These are phyloP conservation scores for Macquaria ambigua DNA, from an alignment of 2,113 vertebrate species.

Conservation along the genomic window DNA sequence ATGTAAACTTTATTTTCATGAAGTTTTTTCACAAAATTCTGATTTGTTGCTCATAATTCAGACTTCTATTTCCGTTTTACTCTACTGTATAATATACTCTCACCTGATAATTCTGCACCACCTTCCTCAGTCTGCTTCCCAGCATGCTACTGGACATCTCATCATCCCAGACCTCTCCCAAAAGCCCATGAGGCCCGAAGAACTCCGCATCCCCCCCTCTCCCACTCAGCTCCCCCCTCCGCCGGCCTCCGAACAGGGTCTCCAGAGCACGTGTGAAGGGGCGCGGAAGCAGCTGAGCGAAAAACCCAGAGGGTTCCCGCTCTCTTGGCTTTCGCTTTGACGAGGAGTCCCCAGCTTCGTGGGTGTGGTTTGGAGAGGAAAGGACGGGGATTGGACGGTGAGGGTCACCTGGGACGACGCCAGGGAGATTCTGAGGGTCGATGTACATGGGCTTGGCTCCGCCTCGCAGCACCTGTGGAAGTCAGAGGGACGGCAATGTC, in stretches of 20 bases:
- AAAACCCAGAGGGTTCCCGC: constrained; percentile 59
- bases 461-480: constrained; percentile 77
- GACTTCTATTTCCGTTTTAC: background rate
- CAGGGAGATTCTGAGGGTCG: constrained; percentile 84
- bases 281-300: constrained; percentile 75
- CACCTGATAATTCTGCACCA: constrained; percentile 87
- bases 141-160: constrained; percentile 86
- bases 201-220: constrained; percentile 65
- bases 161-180: constrained; percentile 83
- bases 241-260: constrained; percentile 74
- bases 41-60: no score
- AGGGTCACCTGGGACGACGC: constrained; percentile 83
- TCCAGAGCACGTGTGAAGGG: constrained; percentile 77
- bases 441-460: constrained; percentile 80
- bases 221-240: constrained; percentile 66
- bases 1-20: background rate
- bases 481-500: rapidly evolving
- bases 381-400: constrained; percentile 84
- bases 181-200: constrained; percentile 73
- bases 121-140: constrained; percentile 81
- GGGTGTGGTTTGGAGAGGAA: constrained; percentile 76
- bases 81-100: constrained; percentile 11
- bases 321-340: constrained; percentile 50
- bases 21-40: no score
- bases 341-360: constrained; percentile 22